Percentiles rank a stretch among this genome's conserved stretches.
Conservation (phyloP, 2,113 vertebrate species). For the Solea solea region DNA sequence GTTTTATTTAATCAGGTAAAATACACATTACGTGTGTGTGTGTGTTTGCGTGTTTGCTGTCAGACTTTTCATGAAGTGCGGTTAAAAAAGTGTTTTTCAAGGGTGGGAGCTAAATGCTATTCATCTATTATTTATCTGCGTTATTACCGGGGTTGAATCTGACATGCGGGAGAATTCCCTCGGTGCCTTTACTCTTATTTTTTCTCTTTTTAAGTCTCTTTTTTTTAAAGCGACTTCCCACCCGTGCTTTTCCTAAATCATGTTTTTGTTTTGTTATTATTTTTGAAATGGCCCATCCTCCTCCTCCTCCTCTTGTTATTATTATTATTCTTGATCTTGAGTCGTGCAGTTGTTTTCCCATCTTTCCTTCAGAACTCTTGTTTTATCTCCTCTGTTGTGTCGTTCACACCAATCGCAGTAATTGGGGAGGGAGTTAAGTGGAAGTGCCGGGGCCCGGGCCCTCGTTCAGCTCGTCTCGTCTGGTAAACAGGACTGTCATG, state of each 20-base stretch:
- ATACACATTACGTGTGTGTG: constrained; percentile 40
- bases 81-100: constrained; percentile 78
- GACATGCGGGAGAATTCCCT: constrained; percentile 75
- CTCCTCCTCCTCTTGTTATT: constrained; percentile 50
- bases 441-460: constrained; percentile 57
- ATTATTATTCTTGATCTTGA: constrained; percentile 68
- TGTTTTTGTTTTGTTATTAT: constrained; percentile 24
- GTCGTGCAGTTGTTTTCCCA: constrained; percentile 62
- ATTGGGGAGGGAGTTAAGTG: constrained; percentile 67
- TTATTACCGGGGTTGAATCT: constrained; percentile 78
- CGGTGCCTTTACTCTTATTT: constrained; percentile 68
- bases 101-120: constrained; percentile 82
- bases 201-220: constrained; percentile 75
- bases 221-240: constrained; percentile 55
- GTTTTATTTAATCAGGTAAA: constrained; percentile 70
- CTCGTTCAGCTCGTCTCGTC: constrained; percentile 63
- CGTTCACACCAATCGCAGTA: constrained; percentile 68
- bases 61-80: constrained; percentile 76
- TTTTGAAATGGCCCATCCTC: constrained; percentile 52
- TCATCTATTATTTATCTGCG: constrained; percentile 82
- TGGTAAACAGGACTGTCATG: constrained; percentile 71
- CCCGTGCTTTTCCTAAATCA: constrained; percentile 70
- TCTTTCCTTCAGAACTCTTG: constrained; percentile 48
- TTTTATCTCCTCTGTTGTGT: constrained; percentile 72
- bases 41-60: constrained; percentile 52